Conservation (phyloP, 2,888 invertebrate genomes). For the Xestoiulus laeticollis region DNA sequence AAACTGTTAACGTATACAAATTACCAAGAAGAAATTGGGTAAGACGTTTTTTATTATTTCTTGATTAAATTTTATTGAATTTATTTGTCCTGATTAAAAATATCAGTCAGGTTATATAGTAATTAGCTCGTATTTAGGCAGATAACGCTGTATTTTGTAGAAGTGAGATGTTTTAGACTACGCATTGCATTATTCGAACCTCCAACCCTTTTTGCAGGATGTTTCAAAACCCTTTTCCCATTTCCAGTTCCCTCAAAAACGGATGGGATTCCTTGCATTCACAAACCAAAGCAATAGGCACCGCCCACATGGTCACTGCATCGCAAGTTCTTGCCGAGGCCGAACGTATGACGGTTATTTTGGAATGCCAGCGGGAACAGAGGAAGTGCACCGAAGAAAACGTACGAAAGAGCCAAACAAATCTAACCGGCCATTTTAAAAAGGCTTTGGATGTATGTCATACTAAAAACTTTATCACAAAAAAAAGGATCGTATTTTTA, state of each 20-base stretch:
- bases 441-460: slow-evolving; percentile 54
- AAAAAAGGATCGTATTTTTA: not conserved
- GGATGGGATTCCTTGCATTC: slow-evolving; percentile 52
- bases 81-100: not conserved
- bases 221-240: not conserved
- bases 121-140: too few species aligned
- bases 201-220: not conserved
- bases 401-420: slow-evolving; percentile 54
- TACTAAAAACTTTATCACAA: not conserved
- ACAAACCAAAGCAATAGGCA: slow-evolving; percentile 54
- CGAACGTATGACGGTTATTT: slow-evolving; percentile 52
- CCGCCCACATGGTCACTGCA: slow-evolving; percentile 53
- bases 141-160: too few species aligned
- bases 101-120: not conserved
- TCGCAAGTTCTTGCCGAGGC: slow-evolving; percentile 51
- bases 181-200: too few species aligned
- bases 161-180: too few species aligned
- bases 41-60: too few species aligned
- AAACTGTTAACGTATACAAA: slow-evolving; percentile 53
- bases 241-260: slow-evolving; percentile 50
- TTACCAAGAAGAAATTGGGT: slow-evolving; percentile 56
- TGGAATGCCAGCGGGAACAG: slow-evolving; percentile 54
- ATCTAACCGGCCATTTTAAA: slow-evolving; percentile 53
- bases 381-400: slow-evolving; percentile 53
- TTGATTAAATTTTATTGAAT: too few species aligned